phyloP scores from a whole-genome alignment of 2,797 vertebrate species.

The Gadopsis bispinosus region DNA sequence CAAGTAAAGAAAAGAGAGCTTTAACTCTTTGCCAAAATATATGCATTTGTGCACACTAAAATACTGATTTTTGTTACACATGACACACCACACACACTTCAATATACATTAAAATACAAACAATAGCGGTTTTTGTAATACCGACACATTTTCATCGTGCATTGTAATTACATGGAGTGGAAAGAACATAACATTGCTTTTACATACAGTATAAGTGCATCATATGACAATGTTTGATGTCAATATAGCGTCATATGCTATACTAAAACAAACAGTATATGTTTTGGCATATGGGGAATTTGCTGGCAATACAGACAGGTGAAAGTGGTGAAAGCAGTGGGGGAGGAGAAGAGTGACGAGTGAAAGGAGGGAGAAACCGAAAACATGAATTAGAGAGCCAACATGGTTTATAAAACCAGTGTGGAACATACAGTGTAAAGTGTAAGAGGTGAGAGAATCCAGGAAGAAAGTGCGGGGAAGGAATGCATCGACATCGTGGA shows the following conservation, averaged over 20 bases:
- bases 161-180: neutral
- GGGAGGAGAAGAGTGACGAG: neutral
- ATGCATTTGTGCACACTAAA: neutral
- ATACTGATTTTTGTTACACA: neutral
- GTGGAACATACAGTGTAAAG: neutral
- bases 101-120: neutral
- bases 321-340: neutral
- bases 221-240: neutral
- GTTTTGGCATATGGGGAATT: neutral
- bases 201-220: neutral
- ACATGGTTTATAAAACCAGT: conserved; percentile 8
- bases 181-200: neutral
- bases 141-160: neutral
- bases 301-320: neutral
- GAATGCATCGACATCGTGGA: conserved; percentile 17
- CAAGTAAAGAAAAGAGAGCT: neutral
- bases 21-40: neutral
- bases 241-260: neutral
- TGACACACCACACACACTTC: neutral
- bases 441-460: conserved; percentile 3
- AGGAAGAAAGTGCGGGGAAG: neutral
- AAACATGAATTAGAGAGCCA: conserved; percentile 12
- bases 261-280: neutral
- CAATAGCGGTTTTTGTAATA: neutral
- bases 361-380: neutral